Evolutionary conservation across 2,797 vertebrate genomes (phyloP).

Genomic region (Sphenodon punctatus): DNA sequence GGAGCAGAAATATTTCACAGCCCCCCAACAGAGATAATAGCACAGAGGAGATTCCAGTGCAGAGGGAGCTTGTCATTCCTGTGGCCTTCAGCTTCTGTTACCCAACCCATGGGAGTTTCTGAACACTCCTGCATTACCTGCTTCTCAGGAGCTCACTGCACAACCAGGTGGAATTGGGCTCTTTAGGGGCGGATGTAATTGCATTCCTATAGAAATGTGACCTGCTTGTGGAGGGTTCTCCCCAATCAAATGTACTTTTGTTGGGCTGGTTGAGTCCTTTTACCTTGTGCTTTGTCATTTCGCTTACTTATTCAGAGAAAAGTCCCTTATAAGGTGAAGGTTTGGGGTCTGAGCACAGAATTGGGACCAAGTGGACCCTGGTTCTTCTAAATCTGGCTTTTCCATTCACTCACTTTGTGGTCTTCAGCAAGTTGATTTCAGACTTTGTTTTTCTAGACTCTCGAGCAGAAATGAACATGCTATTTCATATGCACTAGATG

Average conservation of each 20-base stretch:
- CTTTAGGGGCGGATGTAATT: background rate
- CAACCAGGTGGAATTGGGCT: fast-evolving
- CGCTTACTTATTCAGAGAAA: background rate
- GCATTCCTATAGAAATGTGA: fast-evolving
- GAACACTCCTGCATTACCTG: background rate
- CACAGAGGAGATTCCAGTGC: background rate
- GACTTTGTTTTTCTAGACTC: too few relatives aligned
- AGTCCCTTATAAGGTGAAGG: background rate
- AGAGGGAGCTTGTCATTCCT: fast-evolving
- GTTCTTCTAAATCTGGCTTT: background rate
- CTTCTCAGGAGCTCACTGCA: background rate
- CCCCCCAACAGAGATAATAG: background rate
- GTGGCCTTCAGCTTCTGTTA: fast-evolving
- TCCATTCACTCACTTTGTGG: background rate
- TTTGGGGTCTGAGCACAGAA: background rate
- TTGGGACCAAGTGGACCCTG: too few relatives aligned
- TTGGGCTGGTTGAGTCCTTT: background rate
- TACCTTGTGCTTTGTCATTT: background rate
- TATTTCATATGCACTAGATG: too few relatives aligned
- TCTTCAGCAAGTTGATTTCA: too few relatives aligned
- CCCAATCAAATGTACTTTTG: background rate
- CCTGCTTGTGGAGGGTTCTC: fast-evolving
- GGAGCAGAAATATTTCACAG: fast-evolving
- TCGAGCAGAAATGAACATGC: too few relatives aligned
- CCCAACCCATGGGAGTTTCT: fast-evolving